phyloP scores from a whole-genome alignment of 2,888 invertebrate species.

The Nasonia oneida region DNA sequence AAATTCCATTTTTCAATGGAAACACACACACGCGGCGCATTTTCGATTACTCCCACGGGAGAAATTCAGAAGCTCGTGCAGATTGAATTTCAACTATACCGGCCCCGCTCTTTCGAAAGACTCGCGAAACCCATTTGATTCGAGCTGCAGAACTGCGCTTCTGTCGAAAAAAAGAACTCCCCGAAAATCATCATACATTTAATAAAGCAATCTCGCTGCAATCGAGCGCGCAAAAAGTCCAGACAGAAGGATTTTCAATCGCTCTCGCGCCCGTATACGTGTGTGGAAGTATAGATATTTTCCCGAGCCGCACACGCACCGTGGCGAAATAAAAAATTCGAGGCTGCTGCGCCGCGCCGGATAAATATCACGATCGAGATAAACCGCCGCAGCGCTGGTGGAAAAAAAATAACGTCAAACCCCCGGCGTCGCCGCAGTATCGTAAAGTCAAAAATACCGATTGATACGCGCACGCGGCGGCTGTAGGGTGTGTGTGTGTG shows the following conservation, averaged over 20 bases:
- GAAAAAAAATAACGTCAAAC: constrained; percentile 9
- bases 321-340: constrained; percentile 44
- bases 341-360: constrained; percentile 1
- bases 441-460: constrained; percentile 58
- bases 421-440: not conserved
- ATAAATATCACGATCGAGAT: constrained; percentile 44
- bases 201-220: constrained; percentile 27
- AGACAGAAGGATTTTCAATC: constrained; percentile 35
- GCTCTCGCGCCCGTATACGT: not conserved
- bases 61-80: not conserved
- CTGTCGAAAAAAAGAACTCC: not conserved
- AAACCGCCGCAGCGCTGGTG: constrained; percentile 11
- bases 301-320: not conserved
- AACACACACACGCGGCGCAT: not conserved
- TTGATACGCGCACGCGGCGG: not conserved
- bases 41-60: not conserved
- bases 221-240: not conserved
- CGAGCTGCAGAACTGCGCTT: not conserved
- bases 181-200: constrained; percentile 22
- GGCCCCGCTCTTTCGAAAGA: not conserved
- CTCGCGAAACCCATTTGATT: not conserved
- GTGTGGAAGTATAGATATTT: constrained; percentile 13
- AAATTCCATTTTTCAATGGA: not conserved
- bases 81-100: not conserved
- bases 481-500: not conserved